Evolutionary conservation across 2,797 vertebrate species (phyloP), one percentile per base, ranked within the genome.

Genomic region (Coregonus ussuriensis): DNA sequence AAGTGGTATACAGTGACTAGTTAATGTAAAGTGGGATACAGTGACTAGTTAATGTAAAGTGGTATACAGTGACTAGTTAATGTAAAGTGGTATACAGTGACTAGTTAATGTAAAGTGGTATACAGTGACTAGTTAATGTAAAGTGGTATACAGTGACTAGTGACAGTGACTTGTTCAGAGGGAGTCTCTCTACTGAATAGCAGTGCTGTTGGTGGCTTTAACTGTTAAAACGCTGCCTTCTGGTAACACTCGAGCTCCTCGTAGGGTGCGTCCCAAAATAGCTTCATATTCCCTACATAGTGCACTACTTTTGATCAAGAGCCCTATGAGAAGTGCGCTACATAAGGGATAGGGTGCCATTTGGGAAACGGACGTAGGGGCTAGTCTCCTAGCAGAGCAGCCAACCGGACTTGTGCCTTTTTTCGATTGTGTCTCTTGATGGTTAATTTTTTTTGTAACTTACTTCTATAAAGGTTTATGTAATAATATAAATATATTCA

Each of bases 361-460:
- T 56, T 56, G 16, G 16, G 9, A 47, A 47, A 33, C 3, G 31
- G 31, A 2, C 31, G 3, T 33, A 68, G 68, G 62, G 59, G 33
- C 68, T 93, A 88, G 82, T 80, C 83, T 76, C 76, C 83, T 84
- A 72, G 72, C 81, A 53, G 83, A 89, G 83, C 89, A 84, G 85
- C 86, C 74, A 15, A 47, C 7, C 9, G 2, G 41, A 25, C 21
- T 9, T 63, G 59, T 63, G 59, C 21, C 59, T 63, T 63, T 13
- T 25, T 7, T 62, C 9, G n/a, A 63, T 25, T 63, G 21, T 62
- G 2, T 47, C 41, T 47, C 41, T 9, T 7, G n/a, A 7, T 25
- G 3, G 4, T 7, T 0, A 3, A 18, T 21, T 62, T 0, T 37
- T 1, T 41, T 7, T 9, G 7, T 25, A 62, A n/a, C 9, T 62